phyloP scores from a whole-genome alignment of 2,113 vertebrate genomes.

The Chelonoidis abingdonii region DNA sequence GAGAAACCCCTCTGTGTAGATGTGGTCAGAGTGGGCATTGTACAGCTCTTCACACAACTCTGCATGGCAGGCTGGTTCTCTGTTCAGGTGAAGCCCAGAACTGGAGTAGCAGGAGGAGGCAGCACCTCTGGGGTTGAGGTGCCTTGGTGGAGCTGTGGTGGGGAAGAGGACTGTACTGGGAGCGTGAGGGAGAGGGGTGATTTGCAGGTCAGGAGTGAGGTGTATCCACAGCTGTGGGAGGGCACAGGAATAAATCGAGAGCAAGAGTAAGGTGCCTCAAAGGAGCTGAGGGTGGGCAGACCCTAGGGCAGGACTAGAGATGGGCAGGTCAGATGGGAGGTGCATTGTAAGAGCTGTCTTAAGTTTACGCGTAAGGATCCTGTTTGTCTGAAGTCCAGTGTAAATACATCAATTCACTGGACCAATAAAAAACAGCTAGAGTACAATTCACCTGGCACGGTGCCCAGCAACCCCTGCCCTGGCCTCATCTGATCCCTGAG shows the following conservation, averaged over 20 bases:
- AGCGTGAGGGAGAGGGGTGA: not conserved
- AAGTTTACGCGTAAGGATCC: not conserved
- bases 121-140: not conserved
- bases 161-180: too few species aligned
- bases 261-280: not conserved
- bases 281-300: not conserved
- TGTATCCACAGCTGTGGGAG: not conserved
- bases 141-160: not conserved
- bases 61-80: not conserved
- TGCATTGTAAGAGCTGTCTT: not conserved
- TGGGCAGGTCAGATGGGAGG: not conserved
- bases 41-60: not conserved
- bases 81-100: not conserved
- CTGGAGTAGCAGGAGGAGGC: not conserved
- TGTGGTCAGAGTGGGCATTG: rapidly evolving
- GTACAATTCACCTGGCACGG: not conserved
- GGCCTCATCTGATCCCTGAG: not conserved
- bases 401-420: not conserved
- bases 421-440: not conserved
- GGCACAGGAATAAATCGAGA: not conserved
- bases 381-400: not conserved
- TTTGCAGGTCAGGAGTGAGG: not conserved
- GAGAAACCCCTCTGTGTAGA: not conserved
- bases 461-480: not conserved
- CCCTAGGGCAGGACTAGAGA: not conserved